Conservation (phyloP, 2,888 invertebrate species). For the Heliconius erato region DNA sequence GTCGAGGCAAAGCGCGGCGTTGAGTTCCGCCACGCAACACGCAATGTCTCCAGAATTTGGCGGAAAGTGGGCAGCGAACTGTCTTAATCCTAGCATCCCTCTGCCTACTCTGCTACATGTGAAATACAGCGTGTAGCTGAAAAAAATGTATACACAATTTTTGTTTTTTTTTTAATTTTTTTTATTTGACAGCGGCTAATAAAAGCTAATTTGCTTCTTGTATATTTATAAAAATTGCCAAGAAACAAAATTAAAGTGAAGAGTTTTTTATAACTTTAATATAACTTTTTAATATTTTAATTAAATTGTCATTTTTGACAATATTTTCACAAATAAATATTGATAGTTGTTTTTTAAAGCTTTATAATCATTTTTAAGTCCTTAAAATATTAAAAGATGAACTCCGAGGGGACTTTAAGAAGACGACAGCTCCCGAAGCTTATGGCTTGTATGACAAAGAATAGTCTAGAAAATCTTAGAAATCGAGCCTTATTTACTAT, state of each 20-base stretch:
- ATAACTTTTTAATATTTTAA: not conserved
- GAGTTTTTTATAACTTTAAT: too few relatives aligned
- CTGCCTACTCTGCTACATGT: too few relatives aligned
- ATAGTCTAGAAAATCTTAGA: constrained; percentile 73
- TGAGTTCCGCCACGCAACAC: too few relatives aligned
- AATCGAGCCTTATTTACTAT: constrained; percentile 70
- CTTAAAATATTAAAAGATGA: constrained; percentile 38
- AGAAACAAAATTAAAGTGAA: not conserved
- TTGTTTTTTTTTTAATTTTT: too few relatives aligned
- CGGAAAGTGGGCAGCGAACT: too few relatives aligned
- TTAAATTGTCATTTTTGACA: constrained; percentile 15
- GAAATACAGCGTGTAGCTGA: too few relatives aligned
- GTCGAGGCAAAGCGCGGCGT: too few relatives aligned
- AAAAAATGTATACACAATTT: too few relatives aligned
- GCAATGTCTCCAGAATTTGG: too few relatives aligned
- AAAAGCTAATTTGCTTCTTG: too few relatives aligned
- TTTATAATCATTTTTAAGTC: constrained; percentile 6
- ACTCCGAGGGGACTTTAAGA: constrained; percentile 49
- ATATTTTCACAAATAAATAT: not conserved
- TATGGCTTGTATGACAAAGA: constrained; percentile 78
- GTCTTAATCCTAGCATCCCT: too few relatives aligned
- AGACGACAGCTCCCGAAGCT: constrained; percentile 73
- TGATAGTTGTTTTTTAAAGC: not conserved
- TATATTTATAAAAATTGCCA: not conserved
- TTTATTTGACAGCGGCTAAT: too few relatives aligned